Evolutionary conservation across 1,140 invertebrate genomes (phyloP), one percentile per base, ranked within the genome.

Genomic region (Euglossa dilemma): DNA sequence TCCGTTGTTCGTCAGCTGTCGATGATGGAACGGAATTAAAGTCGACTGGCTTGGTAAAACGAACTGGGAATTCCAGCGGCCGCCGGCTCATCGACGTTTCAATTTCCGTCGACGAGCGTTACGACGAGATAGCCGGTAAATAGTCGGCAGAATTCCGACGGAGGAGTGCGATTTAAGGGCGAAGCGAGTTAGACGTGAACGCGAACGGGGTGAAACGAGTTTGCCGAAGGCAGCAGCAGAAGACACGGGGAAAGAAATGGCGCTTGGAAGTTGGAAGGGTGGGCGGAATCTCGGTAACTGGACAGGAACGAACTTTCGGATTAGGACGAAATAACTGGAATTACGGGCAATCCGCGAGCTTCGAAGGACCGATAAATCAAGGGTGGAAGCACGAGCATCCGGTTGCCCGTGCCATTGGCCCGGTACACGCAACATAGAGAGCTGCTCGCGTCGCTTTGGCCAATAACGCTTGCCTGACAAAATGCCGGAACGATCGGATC

Each of bases 301-400:
- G 86, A 88, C 87, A 90, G 80, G 81, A 86, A 84, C 70, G 85
- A 90, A 89, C 80, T 86, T 82, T 82, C 67, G 84, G 84, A 89
- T 90, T 89, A 87, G 86, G 70, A 80, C 83, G 87, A 91, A 91
- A 91, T 91, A 87, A 90, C 80, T 89, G 84, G 90, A 80, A 91
- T 91, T 89, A 89, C 82, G 25, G 83, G 87, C 89, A 91, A 92
- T 92, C 88, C 87, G 86, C 83, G 85, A 90, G 88, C 88, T 90
- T 90, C 84, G 85, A 85, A 74, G 87, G 89, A 73, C 87, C 84
- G 89, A 92, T 92, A 92, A 88, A 89, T 91, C 87, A 91, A 83
- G 87, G 84, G 87, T 89, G 89, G 85, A 91, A 90, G 88, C 87
- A 89, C 90, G 87, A 89, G 86, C 79, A 87, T 92, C 90, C 91